Conservation (phyloP, 1,140 invertebrate species). For the Calycopis cecrops region DNA sequence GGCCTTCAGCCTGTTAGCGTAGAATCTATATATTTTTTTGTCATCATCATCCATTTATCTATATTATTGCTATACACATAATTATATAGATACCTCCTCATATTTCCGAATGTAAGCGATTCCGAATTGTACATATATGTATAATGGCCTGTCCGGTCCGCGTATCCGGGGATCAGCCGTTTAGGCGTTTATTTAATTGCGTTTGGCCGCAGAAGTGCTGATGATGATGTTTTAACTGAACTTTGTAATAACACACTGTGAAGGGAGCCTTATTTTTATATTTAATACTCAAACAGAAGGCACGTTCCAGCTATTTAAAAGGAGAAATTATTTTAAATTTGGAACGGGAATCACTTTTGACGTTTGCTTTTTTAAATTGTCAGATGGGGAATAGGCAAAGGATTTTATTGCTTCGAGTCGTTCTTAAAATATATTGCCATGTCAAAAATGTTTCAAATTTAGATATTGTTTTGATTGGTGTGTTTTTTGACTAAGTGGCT, state of each 20-base stretch:
- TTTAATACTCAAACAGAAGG: conserved; percentile 41
- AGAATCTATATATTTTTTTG: no score
- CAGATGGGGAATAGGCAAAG: conserved; percentile 21
- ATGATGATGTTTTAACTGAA: not conserved
- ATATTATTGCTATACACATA: no score
- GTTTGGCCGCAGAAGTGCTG: no score
- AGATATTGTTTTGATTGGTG: conserved; percentile 17
- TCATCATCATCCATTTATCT: no score
- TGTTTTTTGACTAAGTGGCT: no score
- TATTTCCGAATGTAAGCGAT: no score
- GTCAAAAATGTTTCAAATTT: conserved; percentile 24
- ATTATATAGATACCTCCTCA: no score
- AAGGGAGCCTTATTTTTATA: conserved; percentile 25
- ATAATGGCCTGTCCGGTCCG: no score
- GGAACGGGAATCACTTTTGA: conserved; percentile 33
- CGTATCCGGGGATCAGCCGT: no score
- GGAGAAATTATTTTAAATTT: conserved; percentile 44
- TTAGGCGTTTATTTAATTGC: no score
- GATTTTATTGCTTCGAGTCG: conserved; percentile 16
- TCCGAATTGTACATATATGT: no score
- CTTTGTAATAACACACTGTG: not conserved
- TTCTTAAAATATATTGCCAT: not conserved
- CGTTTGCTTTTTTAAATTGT: conserved; percentile 33
- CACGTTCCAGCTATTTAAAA: conserved; percentile 54
- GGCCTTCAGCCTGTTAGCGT: no score